Evolutionary conservation across 2,113 vertebrate genomes (phyloP), one percentile per base, ranked within the genome.

Genomic region (Brachypteracias leptosomus): DNA sequence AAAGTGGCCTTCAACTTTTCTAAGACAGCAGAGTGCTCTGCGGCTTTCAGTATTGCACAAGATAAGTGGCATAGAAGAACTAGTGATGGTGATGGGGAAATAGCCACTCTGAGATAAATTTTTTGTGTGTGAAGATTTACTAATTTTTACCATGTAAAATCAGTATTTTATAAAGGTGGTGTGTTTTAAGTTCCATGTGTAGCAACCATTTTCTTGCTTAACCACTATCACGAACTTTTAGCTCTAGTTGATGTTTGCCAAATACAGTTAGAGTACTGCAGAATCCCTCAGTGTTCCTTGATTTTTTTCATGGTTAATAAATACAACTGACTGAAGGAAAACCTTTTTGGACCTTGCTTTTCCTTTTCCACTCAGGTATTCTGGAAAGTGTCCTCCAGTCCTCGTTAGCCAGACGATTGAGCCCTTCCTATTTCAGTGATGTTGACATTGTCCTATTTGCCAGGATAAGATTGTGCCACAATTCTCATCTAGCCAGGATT

Each of bases 1-100:
- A 98, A 98, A 97, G 83, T 44, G 97, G 97, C 70, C 93, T 98
- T 82, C 98, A 98, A 17, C 97, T 98, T 78, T 98, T 98, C 95
- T 98, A 90, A 98, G 55, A 49, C 47, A 78, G 63, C 38, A 71
- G 42, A 66, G 13, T 19, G 63, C 29, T 74, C 75, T 76, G 57
- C 7, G 1, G 51, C 67, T 91, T 49, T 33, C 46, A 16, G 13
- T 36, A 33, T n/a, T 66, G 63, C 54, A 51, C 40, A 61, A 38
- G 73, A 87, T 40, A 81, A 79, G 62, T 40, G 54, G 25, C 7
- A 3, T 29, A 18, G 63, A 77, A 77, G 59, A 89, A 73, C 22
- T 29, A 15, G 29, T 61, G 42, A 58, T 40, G 71, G 26, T 61
- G 58, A 26, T 16, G 36, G 22, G 62, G 42, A 85, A 88, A 49